These are phyloP conservation scores for Glyphotaelius pellucidus DNA, from an alignment of 2,888 invertebrate species.

Conservation along the genomic window DNA sequence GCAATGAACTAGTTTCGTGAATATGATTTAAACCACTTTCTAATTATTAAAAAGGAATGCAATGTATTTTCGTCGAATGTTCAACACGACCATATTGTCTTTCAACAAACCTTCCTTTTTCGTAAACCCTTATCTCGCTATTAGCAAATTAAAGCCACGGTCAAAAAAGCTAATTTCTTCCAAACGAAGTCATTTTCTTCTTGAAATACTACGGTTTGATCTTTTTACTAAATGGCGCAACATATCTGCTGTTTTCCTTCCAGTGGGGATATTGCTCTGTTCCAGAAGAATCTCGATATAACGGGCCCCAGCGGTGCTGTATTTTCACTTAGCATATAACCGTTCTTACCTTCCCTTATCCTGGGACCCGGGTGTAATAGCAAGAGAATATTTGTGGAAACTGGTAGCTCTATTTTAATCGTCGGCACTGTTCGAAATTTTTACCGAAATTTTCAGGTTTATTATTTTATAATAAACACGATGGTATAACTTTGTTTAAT, in stretches of 20 bases:
- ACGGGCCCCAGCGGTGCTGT: constrained; percentile 61
- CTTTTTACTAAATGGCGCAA: constrained; percentile 3
- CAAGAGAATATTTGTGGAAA: not conserved
- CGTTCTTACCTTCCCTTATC: constrained; percentile 31
- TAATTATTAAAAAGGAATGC: not conserved
- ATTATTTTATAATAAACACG: too few species aligned
- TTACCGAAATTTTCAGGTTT: not conserved
- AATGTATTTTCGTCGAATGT: not conserved
- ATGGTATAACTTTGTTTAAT: too few species aligned
- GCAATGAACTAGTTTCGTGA: not conserved
- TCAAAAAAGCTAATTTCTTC: not conserved
- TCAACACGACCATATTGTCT: not conserved
- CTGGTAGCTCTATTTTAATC: constrained; percentile 1
- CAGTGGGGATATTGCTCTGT: not conserved
- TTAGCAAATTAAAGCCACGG: not conserved
- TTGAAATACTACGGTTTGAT: not conserved
- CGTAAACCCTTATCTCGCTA: not conserved
- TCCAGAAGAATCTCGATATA: constrained; percentile 59
- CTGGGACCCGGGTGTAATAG: constrained; percentile 33
- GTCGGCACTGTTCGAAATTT: not conserved
- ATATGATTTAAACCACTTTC: not conserved
- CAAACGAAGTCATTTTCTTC: not conserved
- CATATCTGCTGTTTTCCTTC: not conserved
- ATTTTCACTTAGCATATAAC: constrained; percentile 60
- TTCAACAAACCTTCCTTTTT: not conserved